Base-by-base conservation (phyloP, 1,140 invertebrate genomes). In the Saccostrea echinata region DNA sequence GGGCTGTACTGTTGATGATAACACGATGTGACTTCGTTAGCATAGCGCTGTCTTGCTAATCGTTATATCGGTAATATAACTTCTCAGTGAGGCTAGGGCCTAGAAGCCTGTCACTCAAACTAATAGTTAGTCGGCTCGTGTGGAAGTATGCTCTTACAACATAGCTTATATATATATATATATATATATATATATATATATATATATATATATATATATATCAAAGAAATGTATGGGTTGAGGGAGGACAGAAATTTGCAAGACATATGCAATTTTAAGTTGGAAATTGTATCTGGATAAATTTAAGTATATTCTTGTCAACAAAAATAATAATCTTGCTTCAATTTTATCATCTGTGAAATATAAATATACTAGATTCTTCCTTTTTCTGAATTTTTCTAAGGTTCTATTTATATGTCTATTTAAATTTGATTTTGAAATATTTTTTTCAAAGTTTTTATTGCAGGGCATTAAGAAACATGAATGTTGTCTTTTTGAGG, bases 31-130 rank as follows among this genome's bases (percentile, higher is more conserved):
- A 33, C 68, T 71, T 71, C 68, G 68, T 71, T 71, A 71, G 68
- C 68, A 71, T 71, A 30, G 30, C 27, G 27, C 68, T 71, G 68
- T 71, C 68, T 30, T 71, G 30, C 68, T 71, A 71, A 71, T 71
- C 68, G 27, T 27, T 71, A 24, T 71, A 71, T 71, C 68, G 68
- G 68, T 71, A 33, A 71, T 71, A 71, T 71, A 71, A 71, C 68
- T 71, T 33, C 68, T 30, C 16, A 16, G 24, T 27, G 8, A 33
- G 16, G 68, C 11, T 33, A 16, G 13, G 13, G 30, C 24, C 68
- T 27, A 24, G 68, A 71, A 27, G 68, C 30, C 68, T 71, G 68
- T 71, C 68, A 71, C 24, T 71, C 68, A 71, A 71, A 33, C 68
- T 71, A 30, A 27, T 71, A 24, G 68, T 71, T 33, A 71, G 30